Evolutionary conservation across 2,797 vertebrate species (phyloP).

Genomic region (Oreonectes daqikongensis): DNA sequence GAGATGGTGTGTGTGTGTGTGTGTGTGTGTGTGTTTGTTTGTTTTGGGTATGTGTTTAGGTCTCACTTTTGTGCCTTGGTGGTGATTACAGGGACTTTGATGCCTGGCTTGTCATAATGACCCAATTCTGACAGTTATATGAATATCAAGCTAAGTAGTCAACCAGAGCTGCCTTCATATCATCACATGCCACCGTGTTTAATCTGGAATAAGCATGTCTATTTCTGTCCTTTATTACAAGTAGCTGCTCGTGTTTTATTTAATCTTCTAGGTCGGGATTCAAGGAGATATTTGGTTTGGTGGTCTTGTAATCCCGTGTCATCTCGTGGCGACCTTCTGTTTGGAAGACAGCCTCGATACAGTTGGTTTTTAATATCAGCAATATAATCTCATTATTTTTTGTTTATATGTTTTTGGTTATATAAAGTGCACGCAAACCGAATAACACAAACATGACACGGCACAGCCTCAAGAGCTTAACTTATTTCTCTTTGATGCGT

Average conservation of each 20-base stretch:
- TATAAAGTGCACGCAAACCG: slow-evolving; percentile 11
- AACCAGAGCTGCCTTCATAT: slow-evolving; percentile 16
- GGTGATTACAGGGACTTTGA: slow-evolving; percentile 30
- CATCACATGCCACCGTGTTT: slow-evolving; percentile 2
- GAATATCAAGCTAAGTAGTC: slow-evolving; percentile 30
- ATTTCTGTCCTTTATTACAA: background rate
- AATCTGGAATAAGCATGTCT: slow-evolving; percentile 2
- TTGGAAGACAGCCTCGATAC: background rate
- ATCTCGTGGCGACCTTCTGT: background rate
- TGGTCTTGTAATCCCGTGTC: slow-evolving; percentile 13
- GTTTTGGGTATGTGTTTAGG: slow-evolving; percentile 14
- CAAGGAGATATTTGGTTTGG: slow-evolving; percentile 19
- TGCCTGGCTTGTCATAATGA: slow-evolving; percentile 41
- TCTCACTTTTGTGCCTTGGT: slow-evolving; percentile 16
- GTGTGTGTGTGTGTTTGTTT: too few species aligned
- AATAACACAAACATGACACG: slow-evolving; percentile 27
- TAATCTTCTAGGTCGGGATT: slow-evolving; percentile 13
- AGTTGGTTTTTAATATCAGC: background rate
- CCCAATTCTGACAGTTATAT: slow-evolving; percentile 45
- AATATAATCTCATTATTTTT: slow-evolving; percentile 24
- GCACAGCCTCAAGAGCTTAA: slow-evolving; percentile 10
- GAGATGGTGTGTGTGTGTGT: slow-evolving; percentile 29
- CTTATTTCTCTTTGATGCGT: slow-evolving; percentile 32
- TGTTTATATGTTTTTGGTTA: slow-evolving; percentile 16
- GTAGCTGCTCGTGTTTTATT: slow-evolving; percentile 13